These are phyloP conservation scores for Sacculina carcini DNA, from an alignment of 2,888 invertebrate species.

Conservation along the genomic window DNA sequence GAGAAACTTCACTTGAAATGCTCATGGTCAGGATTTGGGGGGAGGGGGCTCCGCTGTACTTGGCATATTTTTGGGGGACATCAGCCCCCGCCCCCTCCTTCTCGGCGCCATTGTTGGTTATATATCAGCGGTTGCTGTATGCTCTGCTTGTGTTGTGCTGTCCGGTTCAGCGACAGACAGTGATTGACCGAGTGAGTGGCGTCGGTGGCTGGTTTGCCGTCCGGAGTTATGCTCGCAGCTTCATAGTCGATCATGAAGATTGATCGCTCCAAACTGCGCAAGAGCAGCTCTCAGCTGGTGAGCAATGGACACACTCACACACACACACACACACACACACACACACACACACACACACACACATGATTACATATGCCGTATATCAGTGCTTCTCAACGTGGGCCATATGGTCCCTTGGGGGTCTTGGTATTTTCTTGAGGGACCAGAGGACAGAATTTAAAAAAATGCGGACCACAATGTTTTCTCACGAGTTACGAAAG, in stretches of 20 bases:
- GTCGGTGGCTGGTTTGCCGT: constrained; percentile 16
- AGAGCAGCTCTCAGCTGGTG: constrained; percentile 54
- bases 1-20: too few relatives aligned
- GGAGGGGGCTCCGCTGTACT: too few relatives aligned
- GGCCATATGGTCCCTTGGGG: constrained; percentile 15
- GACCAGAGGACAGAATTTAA: too few relatives aligned
- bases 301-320: constrained; percentile 16
- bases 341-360: background rate
- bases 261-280: constrained; percentile 48
- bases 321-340: background rate
- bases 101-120: background rate
- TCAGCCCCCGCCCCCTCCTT: background rate
- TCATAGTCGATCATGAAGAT: constrained; percentile 38
- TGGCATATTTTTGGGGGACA: too few relatives aligned
- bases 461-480: too few relatives aligned
- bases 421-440: too few relatives aligned
- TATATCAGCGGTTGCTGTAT: background rate
- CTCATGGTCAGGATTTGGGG: too few relatives aligned
- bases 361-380: background rate
- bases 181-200: constrained; percentile 7
- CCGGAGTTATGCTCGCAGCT: too few relatives aligned
- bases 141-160: background rate
- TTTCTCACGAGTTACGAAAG: too few relatives aligned
- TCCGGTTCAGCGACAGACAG: constrained; percentile 9
- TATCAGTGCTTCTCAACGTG: background rate